Evolutionary conservation across 37 sponge, comb jelly and placozoan species (phyloP), one percentile per base, ranked within the genome.

Genomic region (Aplysina aerophoba): DNA sequence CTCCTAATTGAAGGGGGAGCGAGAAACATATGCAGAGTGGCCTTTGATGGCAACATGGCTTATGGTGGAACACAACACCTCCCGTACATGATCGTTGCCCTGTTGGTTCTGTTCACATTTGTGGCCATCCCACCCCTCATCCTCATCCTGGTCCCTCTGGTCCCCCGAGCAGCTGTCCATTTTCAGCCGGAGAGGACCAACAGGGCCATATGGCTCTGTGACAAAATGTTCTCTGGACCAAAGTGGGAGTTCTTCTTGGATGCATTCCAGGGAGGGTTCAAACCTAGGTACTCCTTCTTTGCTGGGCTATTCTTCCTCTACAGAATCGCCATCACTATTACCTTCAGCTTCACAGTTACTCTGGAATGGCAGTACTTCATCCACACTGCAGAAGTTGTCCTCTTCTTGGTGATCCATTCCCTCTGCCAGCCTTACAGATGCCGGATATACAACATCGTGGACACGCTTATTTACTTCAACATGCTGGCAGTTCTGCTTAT

Each of bases 231-330:
- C 71, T 69, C 34, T 1, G 71, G 71, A 69, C 71, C 71, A 69
- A 69, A 69, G 34, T 69, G 71, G 71, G 35, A 69, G 71, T 35
- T 69, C 2, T 69, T 69, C 34, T 6, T 30, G 71, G 71, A 69
- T 69, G 71, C 71, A 69, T 69, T 69, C 34, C 71, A 69, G 71
- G 71, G 71, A 69, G 34, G 71, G 17, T 69, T 69, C 71, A 69
- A 69, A 30, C 71, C 71, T 31, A 69, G 30, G 28, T 69, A 69
- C 71, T 34, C 35, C 71, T 69, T 69, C 34, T 69, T 31, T 69
- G 71, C 71, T 69, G 71, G 31, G 17, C 28, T 69, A 35, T 30
- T 30, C 71, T 69, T 69, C 71, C 28, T 69, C 6, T 69, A 69
- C 71, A n/a, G 71, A 30, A 69, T 69, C 28, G 33, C 15, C 17